Evolutionary conservation across 2,888 invertebrate species (phyloP).

Genomic region (Nymphalis c-album): DNA sequence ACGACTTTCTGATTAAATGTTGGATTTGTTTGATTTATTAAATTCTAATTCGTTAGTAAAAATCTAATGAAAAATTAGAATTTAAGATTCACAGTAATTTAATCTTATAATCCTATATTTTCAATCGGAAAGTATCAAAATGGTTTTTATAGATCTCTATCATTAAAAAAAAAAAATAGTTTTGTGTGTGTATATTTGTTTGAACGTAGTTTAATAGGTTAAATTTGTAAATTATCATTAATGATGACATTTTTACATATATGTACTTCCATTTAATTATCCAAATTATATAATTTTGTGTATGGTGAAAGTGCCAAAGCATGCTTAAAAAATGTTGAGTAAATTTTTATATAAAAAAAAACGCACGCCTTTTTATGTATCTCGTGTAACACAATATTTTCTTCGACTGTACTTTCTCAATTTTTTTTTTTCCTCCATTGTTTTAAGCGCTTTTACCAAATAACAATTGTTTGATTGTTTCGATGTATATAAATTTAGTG

Average conservation of each 20-base stretch:
- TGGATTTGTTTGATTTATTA: background rate
- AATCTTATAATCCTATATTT: conserved; percentile 21
- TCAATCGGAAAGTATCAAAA: conserved; percentile 40
- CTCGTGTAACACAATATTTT: conserved; percentile 5
- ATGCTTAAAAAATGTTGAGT: conserved; percentile 46
- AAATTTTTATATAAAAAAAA: conserved; percentile 20
- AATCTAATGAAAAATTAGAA: conserved; percentile 2
- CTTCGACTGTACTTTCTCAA: conserved; percentile 26
- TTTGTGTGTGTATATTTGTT: conserved; percentile 78
- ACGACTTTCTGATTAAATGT: background rate
- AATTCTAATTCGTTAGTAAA: conserved; percentile 9
- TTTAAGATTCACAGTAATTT: conserved; percentile 4
- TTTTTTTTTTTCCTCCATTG: conserved; percentile 36
- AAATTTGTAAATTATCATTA: conserved; percentile 67
- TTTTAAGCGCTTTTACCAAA: conserved; percentile 75
- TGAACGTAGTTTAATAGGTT: conserved; percentile 69
- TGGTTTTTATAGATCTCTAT: conserved; percentile 59
- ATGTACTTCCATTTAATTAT: conserved; percentile 41
- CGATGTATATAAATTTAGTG: conserved; percentile 72
- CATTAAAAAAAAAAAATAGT: conserved; percentile 44
- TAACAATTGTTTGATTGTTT: conserved; percentile 59
- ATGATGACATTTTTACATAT: conserved; percentile 34
- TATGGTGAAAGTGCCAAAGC: conserved; percentile 71
- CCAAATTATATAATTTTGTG: conserved; percentile 47
- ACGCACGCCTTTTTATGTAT: conserved; percentile 26